phyloP scores from a whole-genome alignment of 2,797 vertebrate genomes.

The Helicolenus hilgendorfi region DNA sequence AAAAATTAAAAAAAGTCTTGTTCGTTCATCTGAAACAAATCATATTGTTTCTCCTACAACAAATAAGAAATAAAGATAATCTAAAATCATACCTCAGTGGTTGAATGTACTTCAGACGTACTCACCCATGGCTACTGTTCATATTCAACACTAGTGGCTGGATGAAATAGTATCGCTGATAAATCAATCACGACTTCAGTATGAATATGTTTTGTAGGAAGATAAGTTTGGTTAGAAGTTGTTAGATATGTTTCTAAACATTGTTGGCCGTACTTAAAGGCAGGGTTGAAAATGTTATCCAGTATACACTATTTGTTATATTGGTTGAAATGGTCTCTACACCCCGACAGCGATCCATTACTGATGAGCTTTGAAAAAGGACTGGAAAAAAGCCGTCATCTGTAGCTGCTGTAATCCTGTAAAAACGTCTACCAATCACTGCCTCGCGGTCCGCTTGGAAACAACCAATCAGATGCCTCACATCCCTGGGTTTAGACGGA shows the following conservation, averaged over 20 bases:
- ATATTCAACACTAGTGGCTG: slow-evolving; percentile 1
- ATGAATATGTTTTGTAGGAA: background rate
- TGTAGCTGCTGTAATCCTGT: too few relatives aligned
- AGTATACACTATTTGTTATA: too few relatives aligned
- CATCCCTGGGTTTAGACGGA: too few relatives aligned
- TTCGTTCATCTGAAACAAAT: slow-evolving; percentile 18
- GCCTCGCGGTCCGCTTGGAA: too few relatives aligned
- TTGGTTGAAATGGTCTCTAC: too few relatives aligned
- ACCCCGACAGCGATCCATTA: too few relatives aligned
- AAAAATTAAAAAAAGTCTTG: background rate
- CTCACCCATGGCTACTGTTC: background rate
- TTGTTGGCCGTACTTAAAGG: background rate
- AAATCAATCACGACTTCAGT: background rate
- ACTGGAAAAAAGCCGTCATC: too few relatives aligned
- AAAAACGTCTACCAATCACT: too few relatives aligned
- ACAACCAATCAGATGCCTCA: too few relatives aligned
- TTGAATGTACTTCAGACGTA: background rate
- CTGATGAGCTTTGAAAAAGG: too few relatives aligned
- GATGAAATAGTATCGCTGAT: background rate
- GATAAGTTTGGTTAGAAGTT: background rate
- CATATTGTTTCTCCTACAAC: slow-evolving; percentile 4
- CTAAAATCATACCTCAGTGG: background rate
- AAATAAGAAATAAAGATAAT: background rate
- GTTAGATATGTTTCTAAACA: background rate
- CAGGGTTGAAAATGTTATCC: too few relatives aligned